Base-by-base conservation (phyloP, 30 jellyfish, hydroid and myxozoan species). In the Aurelia aurita region DNA sequence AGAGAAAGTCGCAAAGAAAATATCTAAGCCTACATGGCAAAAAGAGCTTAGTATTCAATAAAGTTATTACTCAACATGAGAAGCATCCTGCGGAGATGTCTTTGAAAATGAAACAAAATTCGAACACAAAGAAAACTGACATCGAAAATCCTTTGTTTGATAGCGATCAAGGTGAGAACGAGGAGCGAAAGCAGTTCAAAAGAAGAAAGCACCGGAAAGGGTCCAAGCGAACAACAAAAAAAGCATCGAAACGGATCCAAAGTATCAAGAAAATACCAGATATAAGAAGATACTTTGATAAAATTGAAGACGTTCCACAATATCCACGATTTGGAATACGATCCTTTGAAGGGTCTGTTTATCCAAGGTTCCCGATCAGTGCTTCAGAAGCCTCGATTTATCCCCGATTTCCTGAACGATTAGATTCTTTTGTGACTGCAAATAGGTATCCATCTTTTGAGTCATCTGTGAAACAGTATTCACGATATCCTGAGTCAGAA, bases 331-430 rank as follows among this genome's bases (percentile, higher is more conserved):
- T 81, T 55, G 78, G 16, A 21, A 68, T 81, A 32, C 25, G n/a
- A 44, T 67, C 70, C 7, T 55, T 67, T 34, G 77, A 69, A 55
- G 82, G 85, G 4, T 32, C n/a, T 15, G 70, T 45, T 27, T 81
- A 18, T 34, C 91, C 91, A 3, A 79, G 93, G 29, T 83, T 83
- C 32, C 87, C 86, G 26, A 23, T 83, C 5, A 49, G 75, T 22
- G 51, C 59, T 6, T 26, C 73, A 9, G 55, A 66, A 16, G 46
- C 35, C 0, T 58, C 59, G n/a, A 28, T 21, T 7, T 83, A 55
- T 43, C 93, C 93, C n/a, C 86, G 93, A 7, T 83, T 83, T 44
- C 75, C 93, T 10, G 66, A n/a, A 49, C 44, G 82, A 5, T 34
- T 63, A 12, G 57, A 54, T 9, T 51, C 44, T 23, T 29, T 29